Percentiles rank a stretch among this genome's conserved stretches.
These are phyloP conservation scores for Oncorhynchus kisutch DNA, from an alignment of 2,113 vertebrate genomes.

Conservation along the genomic window DNA sequence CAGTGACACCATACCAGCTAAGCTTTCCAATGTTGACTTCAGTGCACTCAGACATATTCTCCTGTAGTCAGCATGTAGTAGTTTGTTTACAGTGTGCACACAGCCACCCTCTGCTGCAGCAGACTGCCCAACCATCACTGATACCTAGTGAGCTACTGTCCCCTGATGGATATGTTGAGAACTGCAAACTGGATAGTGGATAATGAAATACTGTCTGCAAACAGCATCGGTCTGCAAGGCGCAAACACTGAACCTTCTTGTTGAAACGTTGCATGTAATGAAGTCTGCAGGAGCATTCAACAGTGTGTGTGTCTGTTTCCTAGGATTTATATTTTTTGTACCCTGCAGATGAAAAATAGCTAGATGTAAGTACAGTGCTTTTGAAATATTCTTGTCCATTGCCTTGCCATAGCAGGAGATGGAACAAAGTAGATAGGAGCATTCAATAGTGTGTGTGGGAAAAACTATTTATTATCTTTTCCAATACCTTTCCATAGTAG, in stretches of 20 bases:
- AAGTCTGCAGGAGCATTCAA: not conserved
- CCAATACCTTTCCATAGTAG: slow-evolving; percentile 91
- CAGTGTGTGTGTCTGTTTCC: not conserved
- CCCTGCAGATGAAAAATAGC: no score
- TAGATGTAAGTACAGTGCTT: no score
- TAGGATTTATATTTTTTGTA: no score
- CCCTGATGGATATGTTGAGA: slow-evolving; percentile 47
- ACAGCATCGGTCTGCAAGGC: no score
- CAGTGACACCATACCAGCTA: not conserved
- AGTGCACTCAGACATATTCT: slow-evolving; percentile 25
- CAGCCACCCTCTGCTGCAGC: not conserved
- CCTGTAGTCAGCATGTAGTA: slow-evolving; percentile 26
- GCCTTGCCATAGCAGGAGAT: slow-evolving; percentile 98
- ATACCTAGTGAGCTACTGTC: slow-evolving; percentile 51
- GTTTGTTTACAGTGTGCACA: not conserved
- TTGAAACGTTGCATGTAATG: not conserved
- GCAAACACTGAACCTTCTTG: no score
- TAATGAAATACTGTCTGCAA: no score
- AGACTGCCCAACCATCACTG: not conserved
- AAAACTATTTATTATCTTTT: no score
- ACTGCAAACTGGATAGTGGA: not conserved
- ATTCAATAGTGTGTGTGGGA: no score
- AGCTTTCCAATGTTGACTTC: not conserved
- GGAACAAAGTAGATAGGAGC: slow-evolving; percentile 34
- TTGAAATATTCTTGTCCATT: slow-evolving; percentile 11